Evolutionary conservation across 2,797 vertebrate genomes (phyloP).

Genomic region (Cryptoblepharus egeriae): DNA sequence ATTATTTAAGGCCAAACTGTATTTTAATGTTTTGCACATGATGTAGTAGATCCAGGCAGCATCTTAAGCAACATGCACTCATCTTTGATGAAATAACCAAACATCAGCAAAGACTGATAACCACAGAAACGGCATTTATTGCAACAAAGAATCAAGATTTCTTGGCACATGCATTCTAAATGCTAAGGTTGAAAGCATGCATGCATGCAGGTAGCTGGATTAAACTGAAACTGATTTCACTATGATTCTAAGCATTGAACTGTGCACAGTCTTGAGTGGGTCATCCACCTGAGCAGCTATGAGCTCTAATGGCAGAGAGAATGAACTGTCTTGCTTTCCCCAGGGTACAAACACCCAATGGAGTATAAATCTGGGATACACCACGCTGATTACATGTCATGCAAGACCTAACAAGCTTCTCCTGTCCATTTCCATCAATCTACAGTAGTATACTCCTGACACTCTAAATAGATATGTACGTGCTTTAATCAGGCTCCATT

Average conservation of each 20-base stretch:
- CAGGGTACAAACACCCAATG: not conserved
- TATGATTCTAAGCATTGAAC: not conserved
- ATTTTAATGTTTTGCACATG: not conserved
- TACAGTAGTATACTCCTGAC: not conserved
- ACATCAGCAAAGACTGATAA: not conserved
- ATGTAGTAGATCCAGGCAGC: rapidly evolving
- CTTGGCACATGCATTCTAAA: not conserved
- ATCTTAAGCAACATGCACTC: not conserved
- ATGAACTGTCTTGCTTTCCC: slow-evolving; percentile 18
- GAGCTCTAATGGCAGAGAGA: slow-evolving; percentile 10
- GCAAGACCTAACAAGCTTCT: not conserved
- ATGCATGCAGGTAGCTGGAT: not conserved
- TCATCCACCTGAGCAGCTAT: not conserved
- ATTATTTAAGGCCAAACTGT: not conserved
- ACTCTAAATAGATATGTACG: slow-evolving; percentile 12
- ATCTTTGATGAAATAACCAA: not conserved
- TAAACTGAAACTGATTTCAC: not conserved
- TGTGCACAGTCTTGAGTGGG: not conserved
- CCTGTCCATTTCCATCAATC: slow-evolving; percentile 12
- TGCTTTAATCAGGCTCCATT: slow-evolving; percentile 10
- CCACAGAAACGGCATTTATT: not conserved
- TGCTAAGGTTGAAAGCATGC: slow-evolving; percentile 8
- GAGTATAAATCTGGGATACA: slow-evolving; percentile 1
- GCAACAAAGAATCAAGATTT: slow-evolving; percentile 24
- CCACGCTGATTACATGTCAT: not conserved